Evolutionary conservation across 2,888 invertebrate species (phyloP), one percentile per base, ranked within the genome.

Genomic region (Coleophora flavipennella): DNA sequence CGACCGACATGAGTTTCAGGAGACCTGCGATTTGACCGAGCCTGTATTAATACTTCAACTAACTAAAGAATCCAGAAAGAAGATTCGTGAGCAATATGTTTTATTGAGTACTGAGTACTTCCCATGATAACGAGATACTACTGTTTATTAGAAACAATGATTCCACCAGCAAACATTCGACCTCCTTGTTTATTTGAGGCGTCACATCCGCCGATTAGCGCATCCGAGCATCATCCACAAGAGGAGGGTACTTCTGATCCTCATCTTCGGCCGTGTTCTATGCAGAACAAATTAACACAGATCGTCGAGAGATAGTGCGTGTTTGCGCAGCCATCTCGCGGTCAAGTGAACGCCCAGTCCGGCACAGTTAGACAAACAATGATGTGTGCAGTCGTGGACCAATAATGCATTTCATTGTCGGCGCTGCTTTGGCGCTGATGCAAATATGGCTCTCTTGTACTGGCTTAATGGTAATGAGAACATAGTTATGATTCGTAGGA

Each of bases 321-420:
- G 35, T 44, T 38, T 37, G 41, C 36, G 73, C 62, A 59, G 78
- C 78, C 78, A 79, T 77, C 70, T 67, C 59, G 59, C 48, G 70
- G 71, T 72, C 73, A 70, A 79, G 78, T 71, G 76, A 68, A 71
- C 72, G 75, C 71, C 66, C 67, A 68, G 59, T 62, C 62, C 13
- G 26, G 51, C 55, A 79, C 83, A 80, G 83, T 83, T 84, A 83
- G 59, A 68, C 68, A 80, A 81, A 84, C 70, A 83, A 60, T 65
- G 67, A 72, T 69, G 73, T 70, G 63, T 58, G 56, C 63, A 59
- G 67, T 67, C 64, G 64, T 69, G 66, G 53, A 76, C 71, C 64
- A 78, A 79, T 78, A 81, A 76, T 74, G 78, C 75, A 68, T 70
- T 66, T 71, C 78, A 75, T 77, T 78, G 76, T 74, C 67, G 73